Evolutionary conservation across 2,888 invertebrate species (phyloP).

Genomic region (Andrena chrysosceles): DNA sequence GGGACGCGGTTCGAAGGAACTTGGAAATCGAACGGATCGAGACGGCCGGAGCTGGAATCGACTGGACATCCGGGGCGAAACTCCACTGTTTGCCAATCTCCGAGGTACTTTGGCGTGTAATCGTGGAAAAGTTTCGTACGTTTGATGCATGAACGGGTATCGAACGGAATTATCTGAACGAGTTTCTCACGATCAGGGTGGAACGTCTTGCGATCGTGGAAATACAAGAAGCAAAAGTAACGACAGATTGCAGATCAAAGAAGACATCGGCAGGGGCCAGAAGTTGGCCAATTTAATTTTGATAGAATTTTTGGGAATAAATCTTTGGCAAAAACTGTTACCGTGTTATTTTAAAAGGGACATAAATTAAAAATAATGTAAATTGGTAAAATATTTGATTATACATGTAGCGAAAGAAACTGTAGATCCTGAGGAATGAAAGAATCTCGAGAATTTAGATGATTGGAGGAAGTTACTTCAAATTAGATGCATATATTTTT

Average conservation of each 20-base stretch:
- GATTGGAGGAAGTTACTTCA: no score
- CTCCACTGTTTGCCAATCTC: constrained; percentile 50
- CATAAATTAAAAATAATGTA: no score
- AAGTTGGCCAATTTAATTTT: neutral
- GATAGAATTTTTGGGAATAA: neutral
- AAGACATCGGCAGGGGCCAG: neutral
- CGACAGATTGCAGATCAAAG: neutral
- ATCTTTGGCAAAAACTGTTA: neutral
- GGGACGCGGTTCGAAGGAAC: constrained; percentile 39
- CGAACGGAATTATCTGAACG: neutral
- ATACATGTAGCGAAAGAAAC: no score
- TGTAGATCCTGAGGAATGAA: no score
- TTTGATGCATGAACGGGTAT: constrained; percentile 2
- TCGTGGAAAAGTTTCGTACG: constrained; percentile 25
- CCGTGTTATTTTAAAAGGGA: no score
- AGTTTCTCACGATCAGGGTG: neutral
- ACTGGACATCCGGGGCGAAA: constrained; percentile 45
- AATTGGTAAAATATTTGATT: no score
- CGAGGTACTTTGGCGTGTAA: constrained; percentile 10
- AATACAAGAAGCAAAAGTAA: neutral
- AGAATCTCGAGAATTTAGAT: no score
- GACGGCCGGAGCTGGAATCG: constrained; percentile 37
- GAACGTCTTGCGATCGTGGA: neutral
- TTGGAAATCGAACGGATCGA: constrained; percentile 45
- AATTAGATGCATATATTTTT: no score